These are phyloP conservation scores for Anguilla megastoma DNA, from an alignment of 2,797 vertebrate genomes.

Conservation along the genomic window DNA sequence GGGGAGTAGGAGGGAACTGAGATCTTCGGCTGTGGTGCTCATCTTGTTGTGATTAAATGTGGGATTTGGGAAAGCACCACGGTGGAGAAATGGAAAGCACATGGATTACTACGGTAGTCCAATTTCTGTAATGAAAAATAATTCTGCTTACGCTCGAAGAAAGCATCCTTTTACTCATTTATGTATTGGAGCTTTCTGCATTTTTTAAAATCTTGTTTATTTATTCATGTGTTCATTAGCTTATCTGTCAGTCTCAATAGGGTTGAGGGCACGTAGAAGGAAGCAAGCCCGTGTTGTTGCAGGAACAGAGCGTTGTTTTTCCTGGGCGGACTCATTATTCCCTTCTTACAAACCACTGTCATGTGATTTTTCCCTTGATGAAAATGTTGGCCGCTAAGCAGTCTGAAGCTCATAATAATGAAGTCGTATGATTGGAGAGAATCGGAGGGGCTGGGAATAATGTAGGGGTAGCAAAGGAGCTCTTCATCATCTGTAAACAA, in stretches of 20 bases:
- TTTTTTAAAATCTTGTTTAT: constrained; percentile 58
- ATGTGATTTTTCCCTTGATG: background rate
- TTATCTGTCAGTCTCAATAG: constrained; percentile 44
- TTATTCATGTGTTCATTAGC: constrained; percentile 65
- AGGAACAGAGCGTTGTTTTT: background rate
- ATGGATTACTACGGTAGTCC: background rate
- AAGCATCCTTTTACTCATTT: constrained; percentile 55
- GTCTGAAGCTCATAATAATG: background rate
- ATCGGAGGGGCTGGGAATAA: background rate
- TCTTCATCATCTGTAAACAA: background rate
- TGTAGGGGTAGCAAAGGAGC: background rate
- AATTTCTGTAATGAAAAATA: constrained; percentile 58
- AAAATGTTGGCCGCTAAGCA: background rate
- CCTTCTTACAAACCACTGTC: constrained; percentile 1
- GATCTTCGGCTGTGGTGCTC: background rate
- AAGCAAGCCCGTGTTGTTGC: background rate
- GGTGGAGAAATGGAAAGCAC: constrained; percentile 14
- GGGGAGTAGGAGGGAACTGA: background rate
- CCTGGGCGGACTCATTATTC: constrained; percentile 15
- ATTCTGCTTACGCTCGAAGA: constrained; percentile 49
- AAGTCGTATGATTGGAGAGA: background rate
- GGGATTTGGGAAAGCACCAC: background rate
- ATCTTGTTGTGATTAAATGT: background rate
- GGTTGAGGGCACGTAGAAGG: constrained; percentile 15
- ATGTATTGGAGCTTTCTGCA: constrained; percentile 58